Percentiles rank a stretch among this genome's conserved stretches.
phyloP scores from a whole-genome alignment of 2,888 invertebrate genomes.

The Caenorhabditis wallacei region DNA sequence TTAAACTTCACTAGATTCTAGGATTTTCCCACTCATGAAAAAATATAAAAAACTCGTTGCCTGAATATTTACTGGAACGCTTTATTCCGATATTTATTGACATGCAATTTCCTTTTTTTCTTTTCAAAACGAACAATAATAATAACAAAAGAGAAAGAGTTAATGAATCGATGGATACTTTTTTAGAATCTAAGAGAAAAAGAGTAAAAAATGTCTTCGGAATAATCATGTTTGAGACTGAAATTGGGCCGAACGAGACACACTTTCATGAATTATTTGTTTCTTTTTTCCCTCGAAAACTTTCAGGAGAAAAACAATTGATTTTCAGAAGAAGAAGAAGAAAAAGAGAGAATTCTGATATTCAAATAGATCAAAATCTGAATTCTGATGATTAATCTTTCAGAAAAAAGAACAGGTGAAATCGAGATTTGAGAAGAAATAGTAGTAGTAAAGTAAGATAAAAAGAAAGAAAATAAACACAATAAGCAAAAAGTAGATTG shows the following conservation, averaged over 20 bases:
- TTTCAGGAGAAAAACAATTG: not conserved
- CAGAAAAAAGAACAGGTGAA: not conserved
- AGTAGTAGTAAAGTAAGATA: slow-evolving; percentile 3
- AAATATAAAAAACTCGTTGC: no score
- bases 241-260: slow-evolving; percentile 20
- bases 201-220: no score
- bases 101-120: slow-evolving; percentile 4
- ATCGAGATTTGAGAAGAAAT: not conserved
- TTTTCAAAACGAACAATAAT: slow-evolving; percentile 8
- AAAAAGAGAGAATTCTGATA: not conserved
- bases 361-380: not conserved
- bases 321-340: not conserved
- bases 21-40: no score
- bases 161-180: no score
- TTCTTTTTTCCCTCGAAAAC: not conserved
- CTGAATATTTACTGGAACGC: no score
- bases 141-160: not conserved
- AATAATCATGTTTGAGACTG: not conserved
- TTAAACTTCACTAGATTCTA: no score
- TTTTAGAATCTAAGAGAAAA: no score
- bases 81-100: slow-evolving; percentile 6
- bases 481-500: slow-evolving; percentile 29
- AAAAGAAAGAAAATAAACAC: no score
- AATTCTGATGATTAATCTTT: not conserved
- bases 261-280: slow-evolving; percentile 25